Evolutionary conservation across 1,140 invertebrate species (phyloP), one percentile per base, ranked within the genome.

Genomic region (Macrostomum lignano): DNA sequence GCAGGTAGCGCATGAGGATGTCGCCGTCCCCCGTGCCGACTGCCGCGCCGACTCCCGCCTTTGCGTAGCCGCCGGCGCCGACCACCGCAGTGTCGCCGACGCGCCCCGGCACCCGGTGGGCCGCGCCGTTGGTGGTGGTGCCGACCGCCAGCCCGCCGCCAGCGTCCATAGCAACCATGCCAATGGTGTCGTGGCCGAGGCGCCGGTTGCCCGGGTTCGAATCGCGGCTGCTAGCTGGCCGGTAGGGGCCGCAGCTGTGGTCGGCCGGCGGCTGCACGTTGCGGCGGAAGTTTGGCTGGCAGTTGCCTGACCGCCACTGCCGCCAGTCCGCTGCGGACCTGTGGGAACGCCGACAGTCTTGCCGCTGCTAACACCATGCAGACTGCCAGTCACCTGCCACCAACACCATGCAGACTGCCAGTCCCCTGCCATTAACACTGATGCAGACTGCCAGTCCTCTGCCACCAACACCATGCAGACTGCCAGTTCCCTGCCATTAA

Each of bases 201-300:
- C 6, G 25, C n/a, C 31, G 15, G 7, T 32, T 7, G 20, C 13
- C 9, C 10, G 19, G 35, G 5, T 11, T 7, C 4, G 10, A 7
- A 11, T 7, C 21, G 35, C 28, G 14, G 29, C 21, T 22, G 10
- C 9, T n/a, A 9, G 40, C 14, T 45, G 65, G 62, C 22, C 41
- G 57, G 50, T 94, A 98, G 0, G 88, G 88, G 0, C 91, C 91
- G 64, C 91, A 96, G 25, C 43, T 61, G 23, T 46, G 59, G 17
- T 45, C 65, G 5, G 82, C 72, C 62, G 93, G 68, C 11, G 88
- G 91, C 11, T 11, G 4, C 5, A n/a, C 32, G 63, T 76, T 77
- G 61, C 64, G 65, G 76, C 88, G 84, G 60, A 72, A 94, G 60
- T 98, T 98, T 1, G 88, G 88, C 54, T 96, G 91, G 53, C 91